Base-by-base conservation (phyloP, 2,113 vertebrate species). In the Eurystomus gularis region DNA sequence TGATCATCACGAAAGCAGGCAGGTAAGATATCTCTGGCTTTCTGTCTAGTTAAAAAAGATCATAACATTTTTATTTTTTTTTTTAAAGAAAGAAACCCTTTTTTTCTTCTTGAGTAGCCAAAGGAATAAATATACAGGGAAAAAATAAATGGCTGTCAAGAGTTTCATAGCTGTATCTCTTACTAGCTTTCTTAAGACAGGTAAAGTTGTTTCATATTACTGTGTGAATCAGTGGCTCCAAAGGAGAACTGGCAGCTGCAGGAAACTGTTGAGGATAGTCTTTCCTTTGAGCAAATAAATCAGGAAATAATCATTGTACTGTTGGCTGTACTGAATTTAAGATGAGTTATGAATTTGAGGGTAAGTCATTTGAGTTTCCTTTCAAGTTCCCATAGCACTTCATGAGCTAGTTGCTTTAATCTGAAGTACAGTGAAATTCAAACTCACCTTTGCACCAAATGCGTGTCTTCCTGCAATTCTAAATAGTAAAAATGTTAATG, bases 1-100 rank as follows among this genome's bases (percentile, higher is more conserved):
- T 99, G 99, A 99, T 99, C 96, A 99, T 99, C 98, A 99, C 99
- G 2, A 99, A 99, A 97, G 99, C 99, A 85, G 99, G 99, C 97
- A 99, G 99, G 99, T 99, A 98, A 98, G 97, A 88, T 18, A 57
- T 21, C 64, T 92, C 72, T 91, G 68, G 24, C 10, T 82, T 78
- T 69, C 60, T 70, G 35, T 68, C 71, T 58, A 37, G 64, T 58
- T 72, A 13, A 62, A 90, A 78, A 39, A 57, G 40, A 48, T 37
- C 8, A 52, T n/a, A 65, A 62, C 26, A 15, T 42, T 42, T 11
- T 42, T 42, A 15, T 42, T 86, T 48, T 17, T 0, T 11, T 42
- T 42, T 42, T 42, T 42, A 40, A n/a, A 17, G 21, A 58, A 64
- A 60, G 3, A 64, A 57, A 6, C 4, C 0, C 2, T 8, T 0